A percentile compares a stretch with the other conserved stretches of the same genome.
Conservation (phyloP, 2,888 invertebrate genomes). For the Rhamnusium bicolor region DNA sequence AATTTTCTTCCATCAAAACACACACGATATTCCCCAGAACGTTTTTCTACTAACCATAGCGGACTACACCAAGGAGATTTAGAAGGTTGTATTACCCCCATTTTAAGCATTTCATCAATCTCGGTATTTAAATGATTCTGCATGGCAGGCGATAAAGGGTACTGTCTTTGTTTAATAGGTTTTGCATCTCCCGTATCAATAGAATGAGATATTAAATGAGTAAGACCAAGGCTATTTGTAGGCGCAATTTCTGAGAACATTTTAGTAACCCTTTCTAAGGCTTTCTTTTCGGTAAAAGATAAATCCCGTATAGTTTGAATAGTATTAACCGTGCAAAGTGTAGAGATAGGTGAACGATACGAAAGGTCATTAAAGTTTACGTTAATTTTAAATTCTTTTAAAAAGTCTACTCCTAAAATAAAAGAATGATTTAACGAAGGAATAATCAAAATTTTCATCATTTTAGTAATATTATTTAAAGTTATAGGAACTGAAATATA, state of each 20-base stretch:
- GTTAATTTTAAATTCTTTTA: conserved; percentile 25
- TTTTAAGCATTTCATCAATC: conserved; percentile 36
- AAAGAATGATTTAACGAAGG: too few relatives aligned
- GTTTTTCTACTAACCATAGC: conserved; percentile 52
- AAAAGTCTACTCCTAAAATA: conserved; percentile 15
- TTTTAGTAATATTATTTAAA: conserved; percentile 3
- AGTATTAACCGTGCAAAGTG: neutral
- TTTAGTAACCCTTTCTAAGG: conserved; percentile 14
- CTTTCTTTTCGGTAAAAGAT: neutral
- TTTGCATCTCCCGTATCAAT: conserved; percentile 32
- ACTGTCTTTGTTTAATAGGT: conserved; percentile 32
- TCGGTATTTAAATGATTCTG: conserved; percentile 33
- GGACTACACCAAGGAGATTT: conserved; percentile 56
- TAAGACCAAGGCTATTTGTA: conserved; percentile 30
- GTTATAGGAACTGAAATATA: neutral
- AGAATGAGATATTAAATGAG: conserved; percentile 26
- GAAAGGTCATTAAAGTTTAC: conserved; percentile 6
- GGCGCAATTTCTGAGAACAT: conserved; percentile 4
- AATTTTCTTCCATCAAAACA: conserved; percentile 60
- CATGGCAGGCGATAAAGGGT: conserved; percentile 39
- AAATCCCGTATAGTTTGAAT: neutral
- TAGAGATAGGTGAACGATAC: neutral
- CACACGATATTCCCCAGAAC: conserved; percentile 55
- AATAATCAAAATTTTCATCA: too few relatives aligned
- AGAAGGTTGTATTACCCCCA: conserved; percentile 54